Conservation (phyloP, 2,797 vertebrate genomes). For the Sarcophilus harrisii region DNA sequence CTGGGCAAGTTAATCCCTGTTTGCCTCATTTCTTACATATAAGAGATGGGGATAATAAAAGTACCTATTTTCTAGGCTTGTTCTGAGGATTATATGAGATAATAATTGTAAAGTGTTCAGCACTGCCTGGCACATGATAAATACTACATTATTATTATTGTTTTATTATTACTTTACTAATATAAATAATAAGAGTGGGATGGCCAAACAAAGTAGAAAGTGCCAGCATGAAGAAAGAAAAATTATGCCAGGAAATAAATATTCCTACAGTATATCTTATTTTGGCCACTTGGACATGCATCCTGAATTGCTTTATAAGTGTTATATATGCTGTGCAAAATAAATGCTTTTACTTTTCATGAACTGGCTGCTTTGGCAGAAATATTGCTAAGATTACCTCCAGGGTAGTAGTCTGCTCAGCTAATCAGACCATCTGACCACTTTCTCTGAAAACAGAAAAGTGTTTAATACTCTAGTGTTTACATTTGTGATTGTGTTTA, state of each 20-base stretch:
- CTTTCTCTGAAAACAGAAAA: not conserved
- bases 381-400: not conserved
- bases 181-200: not conserved
- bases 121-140: not conserved
- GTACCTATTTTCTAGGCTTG: not conserved
- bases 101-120: not conserved
- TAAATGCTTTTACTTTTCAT: not conserved
- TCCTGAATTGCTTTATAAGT: not conserved
- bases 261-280: not conserved
- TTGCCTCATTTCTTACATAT: not conserved
- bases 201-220: not conserved
- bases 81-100: not conserved
- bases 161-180: not conserved
- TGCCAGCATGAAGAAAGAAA: not conserved
- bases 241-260: not conserved
- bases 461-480: not conserved
- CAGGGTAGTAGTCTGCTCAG: not conserved
- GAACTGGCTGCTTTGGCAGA: not conserved
- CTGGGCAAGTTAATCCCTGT: not conserved
- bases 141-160: not conserved
- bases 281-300: not conserved
- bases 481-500: not conserved
- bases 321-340: not conserved
- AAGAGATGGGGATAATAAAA: not conserved
- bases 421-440: not conserved